Conservation (phyloP, 2,888 invertebrate species). For the Urechis unicinctus region DNA sequence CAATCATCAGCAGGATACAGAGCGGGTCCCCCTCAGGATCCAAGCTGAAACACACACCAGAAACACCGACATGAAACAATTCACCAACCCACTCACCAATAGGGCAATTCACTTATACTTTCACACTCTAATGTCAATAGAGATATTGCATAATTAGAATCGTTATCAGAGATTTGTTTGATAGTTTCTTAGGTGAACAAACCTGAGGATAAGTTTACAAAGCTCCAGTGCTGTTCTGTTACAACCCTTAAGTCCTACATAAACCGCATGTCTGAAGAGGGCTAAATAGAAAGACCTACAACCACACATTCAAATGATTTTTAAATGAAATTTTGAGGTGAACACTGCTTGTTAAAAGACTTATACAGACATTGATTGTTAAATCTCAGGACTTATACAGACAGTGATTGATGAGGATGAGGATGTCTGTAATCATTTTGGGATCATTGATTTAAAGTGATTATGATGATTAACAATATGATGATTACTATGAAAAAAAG, state of each 20-base stretch:
- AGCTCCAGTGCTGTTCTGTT: constrained; percentile 81
- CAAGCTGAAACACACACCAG: constrained; percentile 28
- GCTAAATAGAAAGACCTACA: constrained; percentile 69
- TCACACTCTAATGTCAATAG: neutral
- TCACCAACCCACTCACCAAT: neutral
- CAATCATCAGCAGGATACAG: constrained; percentile 63
- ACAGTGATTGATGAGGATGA: too few relatives aligned
- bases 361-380: too few relatives aligned
- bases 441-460: too few relatives aligned
- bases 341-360: too few relatives aligned
- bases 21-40: constrained; percentile 47
- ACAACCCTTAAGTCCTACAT: constrained; percentile 73
- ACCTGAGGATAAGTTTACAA: constrained; percentile 69
- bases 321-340: too few relatives aligned
- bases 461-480: too few relatives aligned
- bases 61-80: neutral
- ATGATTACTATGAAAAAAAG: too few relatives aligned
- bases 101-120: neutral
- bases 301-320: too few relatives aligned
- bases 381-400: too few relatives aligned
- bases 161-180: too few relatives aligned
- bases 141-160: neutral
- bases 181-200: too few relatives aligned
- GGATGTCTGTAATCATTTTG: too few relatives aligned
- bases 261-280: constrained; percentile 72